These are phyloP conservation scores for Drosophila mayri DNA, from an alignment of 1,140 invertebrate genomes.

Conservation along the genomic window DNA sequence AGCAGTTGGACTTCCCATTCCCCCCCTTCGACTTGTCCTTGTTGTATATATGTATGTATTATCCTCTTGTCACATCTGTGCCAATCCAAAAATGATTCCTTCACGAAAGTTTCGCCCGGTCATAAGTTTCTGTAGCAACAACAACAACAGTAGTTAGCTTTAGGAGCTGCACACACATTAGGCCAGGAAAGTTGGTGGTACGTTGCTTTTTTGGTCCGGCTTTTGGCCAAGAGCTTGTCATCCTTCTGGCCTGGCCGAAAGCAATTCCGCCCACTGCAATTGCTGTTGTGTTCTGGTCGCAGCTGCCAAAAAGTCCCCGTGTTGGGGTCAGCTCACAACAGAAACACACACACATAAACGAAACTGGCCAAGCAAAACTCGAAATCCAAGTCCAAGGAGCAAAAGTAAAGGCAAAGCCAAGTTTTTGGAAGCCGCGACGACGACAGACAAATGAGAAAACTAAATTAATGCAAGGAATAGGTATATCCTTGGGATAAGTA, in stretches of 20 bases:
- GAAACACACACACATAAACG: background rate
- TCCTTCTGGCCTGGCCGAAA: constrained; percentile 58
- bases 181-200: constrained; percentile 50
- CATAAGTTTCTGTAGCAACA: constrained; percentile 58
- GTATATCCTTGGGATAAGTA: background rate
- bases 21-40: background rate
- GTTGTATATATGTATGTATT: constrained; percentile 34
- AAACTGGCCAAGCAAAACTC: constrained; percentile 47
- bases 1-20: background rate
- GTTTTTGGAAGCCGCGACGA: constrained; percentile 21
- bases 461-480: constrained; percentile 37
- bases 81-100: constrained; percentile 59
- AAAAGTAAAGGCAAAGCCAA: constrained; percentile 30
- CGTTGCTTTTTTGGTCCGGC: constrained; percentile 5
- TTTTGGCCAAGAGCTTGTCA: constrained; percentile 21
- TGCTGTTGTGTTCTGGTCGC: constrained; percentile 54
- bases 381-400: constrained; percentile 43
- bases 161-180: constrained; percentile 53
- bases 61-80: constrained; percentile 56
- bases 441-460: constrained; percentile 44
- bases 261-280: constrained; percentile 73
- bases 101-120: constrained; percentile 49
- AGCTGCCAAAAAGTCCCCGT: constrained; percentile 70
- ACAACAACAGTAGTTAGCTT: constrained; percentile 10
- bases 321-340: constrained; percentile 45